Evolutionary conservation across 2,113 vertebrate genomes (phyloP).

Genomic region (Chaetodon auriga): DNA sequence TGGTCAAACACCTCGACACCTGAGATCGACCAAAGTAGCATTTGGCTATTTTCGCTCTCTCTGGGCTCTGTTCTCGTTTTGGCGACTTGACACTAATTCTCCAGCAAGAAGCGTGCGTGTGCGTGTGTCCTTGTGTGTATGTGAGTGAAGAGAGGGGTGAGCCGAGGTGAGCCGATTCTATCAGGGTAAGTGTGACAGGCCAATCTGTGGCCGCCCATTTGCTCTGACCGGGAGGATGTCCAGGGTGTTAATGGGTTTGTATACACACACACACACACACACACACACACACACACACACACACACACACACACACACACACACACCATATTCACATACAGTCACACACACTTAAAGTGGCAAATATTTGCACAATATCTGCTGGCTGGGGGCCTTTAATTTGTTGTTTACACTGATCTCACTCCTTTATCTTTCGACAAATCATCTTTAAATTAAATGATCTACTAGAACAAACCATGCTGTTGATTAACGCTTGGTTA

Average conservation of each 20-base stretch:
- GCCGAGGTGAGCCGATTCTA: conserved; percentile 57
- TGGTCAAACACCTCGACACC: conserved; percentile 50
- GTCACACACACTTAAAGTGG: background rate
- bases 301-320: background rate
- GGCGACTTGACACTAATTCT: conserved; percentile 41
- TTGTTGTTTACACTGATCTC: background rate
- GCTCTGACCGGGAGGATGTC: conserved; percentile 74
- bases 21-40: conserved; percentile 42
- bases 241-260: conserved; percentile 62
- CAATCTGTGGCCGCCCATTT: conserved; percentile 72
- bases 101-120: conserved; percentile 11
- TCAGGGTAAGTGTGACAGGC: conserved; percentile 76
- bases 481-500: background rate
- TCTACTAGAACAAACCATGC: background rate
- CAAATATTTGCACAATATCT: background rate
- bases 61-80: conserved; percentile 36
- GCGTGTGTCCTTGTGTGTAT: conserved; percentile 19
- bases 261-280: background rate
- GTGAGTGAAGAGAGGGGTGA: conserved; percentile 47
- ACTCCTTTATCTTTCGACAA: background rate
- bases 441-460: background rate
- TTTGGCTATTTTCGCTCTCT: conserved; percentile 46
- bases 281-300: background rate
- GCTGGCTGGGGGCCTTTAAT: background rate
- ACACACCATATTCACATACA: background rate